phyloP scores from a whole-genome alignment of 2,113 vertebrate genomes.

The Ardeotis arabs region DNA sequence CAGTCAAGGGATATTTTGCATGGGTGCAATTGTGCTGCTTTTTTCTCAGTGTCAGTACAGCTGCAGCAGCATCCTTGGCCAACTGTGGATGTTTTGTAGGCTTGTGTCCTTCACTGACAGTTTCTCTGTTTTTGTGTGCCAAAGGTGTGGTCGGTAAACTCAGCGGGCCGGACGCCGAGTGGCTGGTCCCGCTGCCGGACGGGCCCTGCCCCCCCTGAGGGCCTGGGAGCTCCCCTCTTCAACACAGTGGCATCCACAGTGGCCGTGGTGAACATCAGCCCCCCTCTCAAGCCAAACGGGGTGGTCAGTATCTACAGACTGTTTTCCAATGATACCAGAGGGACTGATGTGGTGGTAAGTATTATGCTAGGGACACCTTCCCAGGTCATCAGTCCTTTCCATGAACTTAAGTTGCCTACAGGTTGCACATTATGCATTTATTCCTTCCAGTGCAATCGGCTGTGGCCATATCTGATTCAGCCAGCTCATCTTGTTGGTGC shows the following conservation, averaged over 20 bases:
- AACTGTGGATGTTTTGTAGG: neutral
- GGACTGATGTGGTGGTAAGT: slow-evolving; percentile 80
- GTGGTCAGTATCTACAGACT: slow-evolving; percentile 87
- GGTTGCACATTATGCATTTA: neutral
- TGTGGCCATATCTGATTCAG: neutral
- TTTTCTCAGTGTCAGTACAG: neutral
- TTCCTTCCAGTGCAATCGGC: neutral
- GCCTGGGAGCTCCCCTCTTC: slow-evolving; percentile 78
- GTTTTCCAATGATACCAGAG: slow-evolving; percentile 76
- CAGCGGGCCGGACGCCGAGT: slow-evolving; percentile 80
- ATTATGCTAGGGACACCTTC: neutral
- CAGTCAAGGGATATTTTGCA: neutral
- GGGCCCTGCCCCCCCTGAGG: slow-evolving; percentile 87
- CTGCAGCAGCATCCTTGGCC: neutral
- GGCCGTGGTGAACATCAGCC: slow-evolving; percentile 82
- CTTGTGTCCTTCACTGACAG: neutral
- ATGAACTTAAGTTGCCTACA: neutral
- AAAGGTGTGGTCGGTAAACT: slow-evolving; percentile 90
- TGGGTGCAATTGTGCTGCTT: fast-evolving
- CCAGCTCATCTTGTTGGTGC: neutral
- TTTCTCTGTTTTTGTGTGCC: neutral
- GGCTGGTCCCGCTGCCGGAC: slow-evolving; percentile 83
- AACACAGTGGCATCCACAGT: slow-evolving; percentile 79
- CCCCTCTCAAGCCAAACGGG: slow-evolving; percentile 84
- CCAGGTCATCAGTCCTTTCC: neutral